phyloP scores from a whole-genome alignment of 2,113 vertebrate species.

The Morone saxatilis region DNA sequence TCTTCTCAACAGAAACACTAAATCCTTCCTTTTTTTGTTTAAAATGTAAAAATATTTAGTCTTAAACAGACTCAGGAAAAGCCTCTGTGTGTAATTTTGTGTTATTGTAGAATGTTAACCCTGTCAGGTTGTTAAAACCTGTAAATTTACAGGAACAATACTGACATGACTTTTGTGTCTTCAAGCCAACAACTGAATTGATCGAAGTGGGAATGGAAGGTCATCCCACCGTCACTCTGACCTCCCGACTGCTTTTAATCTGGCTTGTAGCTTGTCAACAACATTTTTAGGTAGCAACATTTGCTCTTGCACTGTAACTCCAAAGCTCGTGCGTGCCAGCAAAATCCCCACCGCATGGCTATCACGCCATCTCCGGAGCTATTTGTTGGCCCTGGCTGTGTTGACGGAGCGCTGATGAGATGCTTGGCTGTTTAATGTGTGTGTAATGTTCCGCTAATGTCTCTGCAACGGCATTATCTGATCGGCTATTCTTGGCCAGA shows the following conservation, averaged over 20 bases:
- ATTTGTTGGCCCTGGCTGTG: slow-evolving; percentile 60
- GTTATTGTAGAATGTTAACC: background rate
- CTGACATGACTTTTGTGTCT: background rate
- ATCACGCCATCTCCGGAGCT: slow-evolving; percentile 64
- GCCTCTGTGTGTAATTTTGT: too few relatives aligned
- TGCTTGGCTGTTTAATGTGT: slow-evolving; percentile 69
- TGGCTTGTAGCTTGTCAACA: slow-evolving; percentile 62
- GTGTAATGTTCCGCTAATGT: slow-evolving; percentile 79
- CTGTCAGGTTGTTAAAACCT: background rate
- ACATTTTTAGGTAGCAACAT: slow-evolving; percentile 69
- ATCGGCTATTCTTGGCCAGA: slow-evolving; percentile 70
- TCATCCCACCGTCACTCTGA: slow-evolving; percentile 33
- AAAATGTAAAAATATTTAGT: background rate
- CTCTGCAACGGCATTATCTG: slow-evolving; percentile 73
- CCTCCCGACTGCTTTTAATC: slow-evolving; percentile 38
- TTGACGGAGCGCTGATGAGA: slow-evolving; percentile 72
- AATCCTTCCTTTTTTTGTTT: background rate
- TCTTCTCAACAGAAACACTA: background rate
- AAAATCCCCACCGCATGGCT: slow-evolving; percentile 51
- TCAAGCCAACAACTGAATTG: background rate
- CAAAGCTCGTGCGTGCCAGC: slow-evolving; percentile 41
- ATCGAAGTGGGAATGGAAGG: slow-evolving; percentile 8
- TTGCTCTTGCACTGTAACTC: slow-evolving; percentile 44
- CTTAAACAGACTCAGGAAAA: background rate
- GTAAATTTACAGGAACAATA: background rate